These are phyloP conservation scores for Ceyx erithaca DNA, from an alignment of 2,797 vertebrate genomes.

Conservation along the genomic window DNA sequence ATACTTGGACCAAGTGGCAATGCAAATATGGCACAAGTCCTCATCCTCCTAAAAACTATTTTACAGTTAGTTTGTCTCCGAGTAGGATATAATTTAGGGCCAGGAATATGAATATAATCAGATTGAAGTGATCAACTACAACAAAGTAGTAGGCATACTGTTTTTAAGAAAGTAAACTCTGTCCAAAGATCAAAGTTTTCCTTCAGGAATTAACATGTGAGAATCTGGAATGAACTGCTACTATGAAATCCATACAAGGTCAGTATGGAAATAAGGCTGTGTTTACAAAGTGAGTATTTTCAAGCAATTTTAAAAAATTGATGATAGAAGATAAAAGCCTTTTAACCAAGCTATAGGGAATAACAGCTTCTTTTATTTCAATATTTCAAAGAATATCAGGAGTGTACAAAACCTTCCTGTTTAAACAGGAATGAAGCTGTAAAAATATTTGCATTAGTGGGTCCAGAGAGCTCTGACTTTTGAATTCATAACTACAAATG, in stretches of 20 bases:
- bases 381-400: conserved; percentile 56
- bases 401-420: conserved; percentile 36
- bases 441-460: conserved; percentile 58
- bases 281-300: conserved; percentile 48
- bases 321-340: conserved; percentile 49
- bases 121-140: conserved; percentile 17
- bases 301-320: conserved; percentile 20
- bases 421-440: conserved; percentile 58
- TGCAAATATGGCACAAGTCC: neutral
- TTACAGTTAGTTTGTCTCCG: neutral
- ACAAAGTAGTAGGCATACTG: neutral
- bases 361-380: conserved; percentile 63
- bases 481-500: neutral
- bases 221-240: neutral
- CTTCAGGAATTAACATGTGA: neutral
- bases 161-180: neutral
- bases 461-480: conserved; percentile 37
- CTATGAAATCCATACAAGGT: neutral
- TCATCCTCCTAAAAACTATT: neutral
- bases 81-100: neutral
- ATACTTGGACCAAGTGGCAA: neutral
- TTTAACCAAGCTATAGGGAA: conserved; percentile 40
- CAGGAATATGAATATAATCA: conserved; percentile 2
- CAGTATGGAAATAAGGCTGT: conserved; percentile 18
- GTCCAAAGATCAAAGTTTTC: conserved; percentile 43